Evolutionary conservation across 1,140 invertebrate species (phyloP), one percentile per base, ranked within the genome.

Genomic region (Drosophila setifemur): DNA sequence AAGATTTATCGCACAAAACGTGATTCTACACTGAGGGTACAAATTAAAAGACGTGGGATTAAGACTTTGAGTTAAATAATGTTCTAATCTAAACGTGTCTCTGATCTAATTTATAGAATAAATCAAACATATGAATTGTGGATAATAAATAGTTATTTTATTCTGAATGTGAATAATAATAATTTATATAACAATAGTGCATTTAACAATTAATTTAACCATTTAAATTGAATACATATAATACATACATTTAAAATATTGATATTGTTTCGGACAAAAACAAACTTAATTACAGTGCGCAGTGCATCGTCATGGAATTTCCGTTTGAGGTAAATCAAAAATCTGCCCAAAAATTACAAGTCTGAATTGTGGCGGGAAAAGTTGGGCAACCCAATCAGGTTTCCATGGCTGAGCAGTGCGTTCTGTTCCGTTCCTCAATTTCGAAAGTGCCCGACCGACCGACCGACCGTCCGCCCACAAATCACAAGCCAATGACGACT

Each of bases 401-500:
- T 33, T 7, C 33, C 14, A 37, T 16, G 33, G 33, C 14, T n/a
- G 4, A n/a, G 29, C 29, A 11, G 8, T 31, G 21, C 21, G 29
- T 29, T 47, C 12, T 25, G 58, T 39, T 48, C 43, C 33, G 58
- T 39, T 48, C 43, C 33, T 26, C 43, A 66, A 64, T 63, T 64
- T 49, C 57, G 42, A 39, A 49, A 66, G 26, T 49, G 43, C 43
- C 28, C 50, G 16, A 60, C 39, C 60, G 68, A 45, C 67, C 54
- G 43, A 31, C 28, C 50, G 16, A 60, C 39, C 60, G 68, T 50
- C 67, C 54, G 50, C 81, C 74, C 79, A 85, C 79, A 83, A 83
- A 83, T 83, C 81, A 79, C 74, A 79, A 71, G 73, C 81, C 79
- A 83, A 79, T 85, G 79, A 85, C 70, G 75, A 83, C 79, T 83